A percentile compares a stretch with the other conserved stretches of the same genome.
These are phyloP conservation scores for Alfaro cultratus DNA, from an alignment of 2,797 vertebrate genomes.

Conservation along the genomic window DNA sequence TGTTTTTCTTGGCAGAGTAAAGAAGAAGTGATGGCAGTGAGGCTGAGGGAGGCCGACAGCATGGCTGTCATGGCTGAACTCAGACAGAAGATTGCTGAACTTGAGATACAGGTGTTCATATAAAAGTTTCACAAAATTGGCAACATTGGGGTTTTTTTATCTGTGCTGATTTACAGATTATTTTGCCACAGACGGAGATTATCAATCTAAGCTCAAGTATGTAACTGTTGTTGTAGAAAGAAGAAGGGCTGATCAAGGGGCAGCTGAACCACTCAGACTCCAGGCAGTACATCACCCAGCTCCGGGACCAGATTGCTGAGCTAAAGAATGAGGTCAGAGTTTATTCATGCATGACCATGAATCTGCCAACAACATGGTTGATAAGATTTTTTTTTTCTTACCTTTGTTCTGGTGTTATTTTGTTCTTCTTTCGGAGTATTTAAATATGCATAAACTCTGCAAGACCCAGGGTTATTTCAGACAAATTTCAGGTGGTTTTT, in stretches of 20 bases:
- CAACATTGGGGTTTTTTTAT: neutral
- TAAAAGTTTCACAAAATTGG: neutral
- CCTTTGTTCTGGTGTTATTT: neutral
- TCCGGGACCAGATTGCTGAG: slow-evolving; percentile 92
- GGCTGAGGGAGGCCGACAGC: slow-evolving; percentile 93
- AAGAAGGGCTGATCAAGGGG: slow-evolving; percentile 93
- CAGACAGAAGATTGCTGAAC: slow-evolving; percentile 90
- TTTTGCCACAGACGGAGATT: neutral
- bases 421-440: neutral
- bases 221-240: slow-evolving; percentile 79
- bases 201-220: neutral
- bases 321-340: slow-evolving; percentile 89
- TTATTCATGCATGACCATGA: neutral
- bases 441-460: neutral
- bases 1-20: slow-evolving; percentile 82
- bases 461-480: neutral
- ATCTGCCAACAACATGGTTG: neutral
- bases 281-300: slow-evolving; percentile 91
- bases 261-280: slow-evolving; percentile 95
- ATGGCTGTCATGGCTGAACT: slow-evolving; percentile 94
- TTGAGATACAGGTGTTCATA: slow-evolving; percentile 88
- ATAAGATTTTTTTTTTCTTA: neutral
- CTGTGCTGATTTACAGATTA: neutral
- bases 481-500: neutral
- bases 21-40: slow-evolving; percentile 95